Evolutionary conservation across 2,888 invertebrate genomes (phyloP), one percentile per base, ranked within the genome.

Genomic region (Scaptomyza reducta): DNA sequence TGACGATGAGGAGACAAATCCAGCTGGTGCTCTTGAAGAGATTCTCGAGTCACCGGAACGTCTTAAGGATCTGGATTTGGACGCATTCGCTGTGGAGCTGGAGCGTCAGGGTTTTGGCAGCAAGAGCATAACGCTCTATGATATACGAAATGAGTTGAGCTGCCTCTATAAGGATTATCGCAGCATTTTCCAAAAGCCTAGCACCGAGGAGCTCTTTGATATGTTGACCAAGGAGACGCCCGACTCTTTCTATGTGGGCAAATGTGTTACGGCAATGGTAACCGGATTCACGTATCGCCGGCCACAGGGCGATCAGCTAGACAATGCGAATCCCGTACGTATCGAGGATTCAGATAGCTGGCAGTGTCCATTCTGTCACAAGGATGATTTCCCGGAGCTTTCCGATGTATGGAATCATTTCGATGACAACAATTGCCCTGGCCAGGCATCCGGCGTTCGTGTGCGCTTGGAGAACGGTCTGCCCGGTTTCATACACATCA

Each of bases 371-470:
- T 98, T 99, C 92, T 99, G 99, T 92, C 93, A 96, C 78, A 97
- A 98, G 90, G 97, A 97, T 89, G 98, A 98, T 91, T 98, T 99
- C 87, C 97, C 97, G 0, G 99, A 99, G 90, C 92, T 99, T 31
- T 97, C 97, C 18, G 98, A 98, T 93, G 98, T 99, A 49, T 99
- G 99, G 99, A 98, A 97, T 92, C 99, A 99, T 92, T 99, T 99
- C 93, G 99, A 99, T 92, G 97, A 97, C 0, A 97, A 97, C 29
- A 95, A 96, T 1, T 99, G 99, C 92, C 98, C 97, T 0, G 99
- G 99, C 0, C 97, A 97, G 90, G 97, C 99, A 0, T 96, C 96
- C 0, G 99, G 99, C 0, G 96, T 99, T 0, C 94, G 96, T 66
- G 93, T 97, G 41, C 93, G 96, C 0, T 92, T 99, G 3, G 99